Evolutionary conservation across 2,113 vertebrate genomes (phyloP).

Genomic region (Campylomormyrus numenius): DNA sequence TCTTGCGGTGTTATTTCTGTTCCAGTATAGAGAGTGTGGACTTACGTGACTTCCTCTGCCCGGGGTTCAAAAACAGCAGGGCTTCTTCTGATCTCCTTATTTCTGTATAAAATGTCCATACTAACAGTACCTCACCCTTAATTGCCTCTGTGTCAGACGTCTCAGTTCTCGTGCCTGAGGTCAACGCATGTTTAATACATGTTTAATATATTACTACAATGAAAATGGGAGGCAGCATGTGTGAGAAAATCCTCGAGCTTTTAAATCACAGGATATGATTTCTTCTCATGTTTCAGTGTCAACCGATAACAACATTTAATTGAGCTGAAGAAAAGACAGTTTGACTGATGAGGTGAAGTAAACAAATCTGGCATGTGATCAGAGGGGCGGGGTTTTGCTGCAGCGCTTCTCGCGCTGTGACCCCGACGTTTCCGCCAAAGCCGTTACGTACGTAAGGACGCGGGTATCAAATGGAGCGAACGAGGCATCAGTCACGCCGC

Average conservation of each 20-base stretch:
- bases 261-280: neutral
- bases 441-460: neutral
- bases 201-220: neutral
- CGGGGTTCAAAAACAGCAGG: neutral
- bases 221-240: neutral
- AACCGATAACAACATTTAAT: neutral
- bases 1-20: slow-evolving; percentile 7
- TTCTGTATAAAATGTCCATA: neutral
- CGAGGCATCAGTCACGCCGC: neutral
- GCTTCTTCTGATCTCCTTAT: neutral
- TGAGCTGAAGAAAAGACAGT: neutral
- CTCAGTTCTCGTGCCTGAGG: neutral
- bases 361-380: neutral
- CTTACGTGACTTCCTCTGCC: slow-evolving; percentile 1
- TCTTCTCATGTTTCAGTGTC: neutral
- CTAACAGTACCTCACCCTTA: neutral
- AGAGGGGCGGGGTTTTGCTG: neutral
- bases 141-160: neutral
- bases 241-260: neutral
- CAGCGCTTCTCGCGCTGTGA: neutral
- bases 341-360: neutral
- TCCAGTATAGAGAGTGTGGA: slow-evolving; percentile 1
- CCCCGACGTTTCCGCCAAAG: neutral
- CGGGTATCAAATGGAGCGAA: neutral
- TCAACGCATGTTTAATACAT: neutral